Percentiles rank a stretch among this genome's conserved stretches.
Conservation (phyloP, 92 coral and sea anemone genomes). For the Epizoanthus rinbou region DNA sequence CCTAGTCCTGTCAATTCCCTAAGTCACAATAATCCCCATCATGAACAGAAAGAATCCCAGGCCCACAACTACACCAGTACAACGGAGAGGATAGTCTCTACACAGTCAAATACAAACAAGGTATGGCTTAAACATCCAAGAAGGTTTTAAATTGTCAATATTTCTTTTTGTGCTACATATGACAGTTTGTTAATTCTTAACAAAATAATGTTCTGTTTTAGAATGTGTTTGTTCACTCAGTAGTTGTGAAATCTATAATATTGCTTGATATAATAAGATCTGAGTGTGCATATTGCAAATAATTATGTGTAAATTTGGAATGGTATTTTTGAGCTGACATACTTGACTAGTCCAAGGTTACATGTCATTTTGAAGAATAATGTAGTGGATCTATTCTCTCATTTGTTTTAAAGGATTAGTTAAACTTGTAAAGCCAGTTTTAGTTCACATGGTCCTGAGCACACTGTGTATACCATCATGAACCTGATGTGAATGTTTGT, state of each 20-base stretch:
- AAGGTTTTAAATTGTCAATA: background rate
- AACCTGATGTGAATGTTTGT: too few relatives aligned
- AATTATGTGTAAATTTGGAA: too few relatives aligned
- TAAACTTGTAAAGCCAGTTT: too few relatives aligned
- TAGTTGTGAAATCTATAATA: background rate
- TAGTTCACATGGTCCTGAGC: too few relatives aligned
- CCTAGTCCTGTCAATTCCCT: slow-evolving; percentile 18
- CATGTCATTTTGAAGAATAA: too few relatives aligned
- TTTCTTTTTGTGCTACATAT: background rate
- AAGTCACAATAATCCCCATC: slow-evolving; percentile 29
- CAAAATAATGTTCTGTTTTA: background rate
- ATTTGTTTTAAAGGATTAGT: too few relatives aligned
- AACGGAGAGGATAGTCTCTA: slow-evolving; percentile 68
- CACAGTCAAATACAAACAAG: slow-evolving; percentile 83
- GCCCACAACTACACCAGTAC: slow-evolving; percentile 51
- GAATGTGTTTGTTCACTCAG: background rate
- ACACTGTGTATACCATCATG: too few relatives aligned
- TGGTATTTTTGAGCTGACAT: too few relatives aligned
- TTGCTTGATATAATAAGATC: too few relatives aligned
- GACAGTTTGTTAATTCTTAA: background rate
- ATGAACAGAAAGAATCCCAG: slow-evolving; percentile 41
- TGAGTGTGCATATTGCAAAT: too few relatives aligned
- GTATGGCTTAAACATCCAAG: slow-evolving; percentile 34
- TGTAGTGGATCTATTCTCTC: too few relatives aligned
- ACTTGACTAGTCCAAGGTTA: too few relatives aligned